Base-by-base conservation (phyloP, 2,888 invertebrate species). In the Scaptomyza tumidula region DNA sequence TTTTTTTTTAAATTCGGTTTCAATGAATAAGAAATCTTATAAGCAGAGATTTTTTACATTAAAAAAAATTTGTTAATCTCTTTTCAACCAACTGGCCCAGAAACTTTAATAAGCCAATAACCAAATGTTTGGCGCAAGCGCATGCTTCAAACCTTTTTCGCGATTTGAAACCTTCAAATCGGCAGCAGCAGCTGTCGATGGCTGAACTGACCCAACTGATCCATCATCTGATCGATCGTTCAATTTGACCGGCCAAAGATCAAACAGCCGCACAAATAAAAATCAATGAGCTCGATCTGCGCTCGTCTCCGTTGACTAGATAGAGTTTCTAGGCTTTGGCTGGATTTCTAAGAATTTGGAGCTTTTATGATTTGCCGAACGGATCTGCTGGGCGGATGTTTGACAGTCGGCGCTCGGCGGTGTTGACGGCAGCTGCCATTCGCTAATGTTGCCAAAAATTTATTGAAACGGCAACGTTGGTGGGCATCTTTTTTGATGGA, bases 131-230 rank as follows among this genome's bases (percentile, higher is more conserved):
- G 83, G 86, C 83, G 80, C 83, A 88, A 82, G 83, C 83, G 53
- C 83, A 83, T 69, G 80, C 83, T 86, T 86, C 86, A 86, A 85
- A 86, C 85, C 85, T 79, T 85, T 85, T 85, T 85, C 81, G 84
- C 89, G 83, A 84, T 78, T 80, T 86, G 83, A 84, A 65, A 84
- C 83, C 88, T 63, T 82, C 49, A 24, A n/a, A 44, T 54, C 52
- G 64, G 61, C 70, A 43, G 57, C 72, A 74, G 65, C 78, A 69
- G 71, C 67, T 79, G 78, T 76, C 57, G 56, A 65, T 59, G 37
- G 59, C 43, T 43, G 57, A 35, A 33, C 66, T 62, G 55, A 41
- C 58, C 44, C 39, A 70, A 52, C 16, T 29, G 56, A 60, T 54
- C 67, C 62, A 37, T 1, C 74, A 24, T 1, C 19, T 19, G 19